These are phyloP conservation scores for Drosophila neotestacea DNA, from an alignment of 2,888 invertebrate species.

Conservation along the genomic window DNA sequence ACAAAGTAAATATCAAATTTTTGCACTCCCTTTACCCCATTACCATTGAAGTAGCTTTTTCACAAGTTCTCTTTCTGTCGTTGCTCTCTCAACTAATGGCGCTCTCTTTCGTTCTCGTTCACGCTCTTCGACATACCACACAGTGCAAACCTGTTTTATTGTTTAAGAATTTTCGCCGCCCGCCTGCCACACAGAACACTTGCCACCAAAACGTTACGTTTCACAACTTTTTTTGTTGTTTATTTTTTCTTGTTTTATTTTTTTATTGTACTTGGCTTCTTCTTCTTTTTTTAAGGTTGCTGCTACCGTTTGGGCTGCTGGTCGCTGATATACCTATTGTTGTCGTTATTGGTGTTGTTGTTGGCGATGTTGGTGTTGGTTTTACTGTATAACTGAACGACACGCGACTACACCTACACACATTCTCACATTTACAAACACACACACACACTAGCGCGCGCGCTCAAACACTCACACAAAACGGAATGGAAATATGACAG, in stretches of 20 bases:
- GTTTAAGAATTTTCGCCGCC: conserved; percentile 64
- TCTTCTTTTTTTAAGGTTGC: conserved; percentile 46
- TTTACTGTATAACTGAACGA: conserved; percentile 50
- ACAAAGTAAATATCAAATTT: conserved; percentile 30
- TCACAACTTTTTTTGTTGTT: conserved; percentile 43
- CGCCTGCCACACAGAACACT: conserved; percentile 62
- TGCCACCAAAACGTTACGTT: conserved; percentile 62
- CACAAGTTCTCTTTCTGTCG: conserved; percentile 38
- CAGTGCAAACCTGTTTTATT: conserved; percentile 69
- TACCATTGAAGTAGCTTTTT: conserved; percentile 39
- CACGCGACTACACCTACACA: conserved; percentile 62
- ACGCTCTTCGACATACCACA: conserved; percentile 36
- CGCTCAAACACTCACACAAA: conserved; percentile 38
- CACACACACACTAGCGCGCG: conserved; percentile 29
- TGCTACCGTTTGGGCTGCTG: conserved; percentile 63
- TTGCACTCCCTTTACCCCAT: conserved; percentile 4
- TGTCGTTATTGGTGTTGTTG: conserved; percentile 37
- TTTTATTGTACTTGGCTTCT: conserved; percentile 39
- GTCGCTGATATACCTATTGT: conserved; percentile 28
- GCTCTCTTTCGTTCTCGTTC: conserved; percentile 18
- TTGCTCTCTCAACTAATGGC: conserved; percentile 5
- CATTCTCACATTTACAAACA: conserved; percentile 22
- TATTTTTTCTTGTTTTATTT: conserved; percentile 23
- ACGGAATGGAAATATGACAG: conserved; percentile 38
- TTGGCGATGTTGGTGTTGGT: conserved; percentile 33